phyloP scores from a whole-genome alignment of 2,797 vertebrate species.

The Eulemur rubriventer region DNA sequence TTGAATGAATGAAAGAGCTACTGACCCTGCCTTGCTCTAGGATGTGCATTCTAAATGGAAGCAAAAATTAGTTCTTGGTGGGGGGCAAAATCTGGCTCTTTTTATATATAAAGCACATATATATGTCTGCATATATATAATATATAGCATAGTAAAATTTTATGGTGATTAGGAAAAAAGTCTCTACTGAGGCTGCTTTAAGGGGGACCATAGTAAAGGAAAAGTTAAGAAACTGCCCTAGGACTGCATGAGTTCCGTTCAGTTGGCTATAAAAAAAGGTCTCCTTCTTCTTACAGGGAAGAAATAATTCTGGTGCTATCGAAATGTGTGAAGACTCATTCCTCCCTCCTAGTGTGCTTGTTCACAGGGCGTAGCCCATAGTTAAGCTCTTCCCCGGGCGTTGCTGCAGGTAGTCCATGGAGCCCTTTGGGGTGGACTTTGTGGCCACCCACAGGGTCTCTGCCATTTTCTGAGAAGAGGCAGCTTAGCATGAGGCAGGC shows the following conservation, averaged over 20 bases:
- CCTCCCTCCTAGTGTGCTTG: too few relatives aligned
- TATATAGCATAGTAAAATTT: not conserved
- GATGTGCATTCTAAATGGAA: not conserved
- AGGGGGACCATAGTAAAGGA: not conserved
- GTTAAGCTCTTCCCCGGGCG: not conserved
- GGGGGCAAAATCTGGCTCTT: not conserved
- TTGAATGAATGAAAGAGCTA: not conserved
- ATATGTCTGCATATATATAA: too few relatives aligned
- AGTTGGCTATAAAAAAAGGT: not conserved
- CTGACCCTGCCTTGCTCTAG: not conserved
- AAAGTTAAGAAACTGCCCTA: not conserved
- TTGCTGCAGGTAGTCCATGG: rapidly evolving
- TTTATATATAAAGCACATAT: not conserved
- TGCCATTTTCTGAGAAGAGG: not conserved
- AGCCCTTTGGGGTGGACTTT: not conserved
- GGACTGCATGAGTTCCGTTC: not conserved
- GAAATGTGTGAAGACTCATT: not conserved
- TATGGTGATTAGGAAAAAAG: not conserved
- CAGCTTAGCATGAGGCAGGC: not conserved
- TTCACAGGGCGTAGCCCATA: not conserved
- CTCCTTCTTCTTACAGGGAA: not conserved
- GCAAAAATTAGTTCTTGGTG: not conserved
- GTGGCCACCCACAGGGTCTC: rapidly evolving
- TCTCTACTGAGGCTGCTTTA: not conserved
- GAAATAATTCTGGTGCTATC: not conserved